Conservation (phyloP, 2,888 invertebrate species). For the Hirtodrosophila alboralis region DNA sequence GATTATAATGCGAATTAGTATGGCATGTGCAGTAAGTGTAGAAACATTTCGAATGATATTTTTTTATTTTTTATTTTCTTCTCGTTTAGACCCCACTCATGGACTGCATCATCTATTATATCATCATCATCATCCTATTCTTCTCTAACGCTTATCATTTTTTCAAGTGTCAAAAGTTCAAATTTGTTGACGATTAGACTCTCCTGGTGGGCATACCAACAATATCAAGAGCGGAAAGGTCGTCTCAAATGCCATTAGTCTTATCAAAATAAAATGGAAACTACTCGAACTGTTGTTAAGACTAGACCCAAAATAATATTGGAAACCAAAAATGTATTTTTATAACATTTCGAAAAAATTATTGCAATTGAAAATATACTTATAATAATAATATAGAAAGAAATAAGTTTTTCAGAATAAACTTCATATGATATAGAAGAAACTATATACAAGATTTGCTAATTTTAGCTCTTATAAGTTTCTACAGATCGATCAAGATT, state of each 20-base stretch:
- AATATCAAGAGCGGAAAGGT: slow-evolving; percentile 1
- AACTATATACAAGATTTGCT: too few relatives aligned
- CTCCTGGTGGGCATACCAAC: not conserved
- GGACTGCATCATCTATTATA: slow-evolving; percentile 27
- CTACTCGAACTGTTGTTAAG: slow-evolving; percentile 4
- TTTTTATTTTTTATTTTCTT: too few relatives aligned
- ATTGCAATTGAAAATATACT: too few relatives aligned
- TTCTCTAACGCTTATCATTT: slow-evolving; percentile 19
- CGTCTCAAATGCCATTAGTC: slow-evolving; percentile 4
- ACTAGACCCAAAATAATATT: too few relatives aligned
- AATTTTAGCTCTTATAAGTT: too few relatives aligned
- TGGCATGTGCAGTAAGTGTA: slow-evolving; percentile 20
- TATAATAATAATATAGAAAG: too few relatives aligned
- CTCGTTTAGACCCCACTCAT: slow-evolving; percentile 32
- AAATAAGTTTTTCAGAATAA: too few relatives aligned
- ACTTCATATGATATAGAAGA: too few relatives aligned
- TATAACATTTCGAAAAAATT: too few relatives aligned
- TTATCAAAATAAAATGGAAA: slow-evolving; percentile 30
- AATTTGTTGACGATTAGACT: slow-evolving; percentile 20
- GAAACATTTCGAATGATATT: not conserved
- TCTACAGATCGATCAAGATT: too few relatives aligned
- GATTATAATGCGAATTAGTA: slow-evolving; percentile 22
- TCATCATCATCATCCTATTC: too few relatives aligned
- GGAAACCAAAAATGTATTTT: too few relatives aligned
- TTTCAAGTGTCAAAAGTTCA: slow-evolving; percentile 32